phyloP scores from a whole-genome alignment of 2,888 invertebrate genomes.

The Lamellibrachia columna region DNA sequence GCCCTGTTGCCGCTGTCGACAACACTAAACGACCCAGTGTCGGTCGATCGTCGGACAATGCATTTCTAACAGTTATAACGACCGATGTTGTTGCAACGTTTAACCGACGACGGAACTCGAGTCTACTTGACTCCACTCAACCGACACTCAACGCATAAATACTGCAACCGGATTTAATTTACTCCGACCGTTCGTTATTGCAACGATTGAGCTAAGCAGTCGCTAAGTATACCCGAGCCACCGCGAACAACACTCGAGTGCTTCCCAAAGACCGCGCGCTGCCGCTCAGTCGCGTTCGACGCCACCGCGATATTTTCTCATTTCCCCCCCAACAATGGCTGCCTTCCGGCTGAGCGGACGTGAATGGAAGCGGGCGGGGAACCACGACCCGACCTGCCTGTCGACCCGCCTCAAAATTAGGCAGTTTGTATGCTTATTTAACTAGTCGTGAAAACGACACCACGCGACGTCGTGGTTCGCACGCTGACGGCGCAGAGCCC shows the following conservation, averaged over 20 bases:
- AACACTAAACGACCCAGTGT: not conserved
- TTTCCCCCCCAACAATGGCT: slow-evolving; percentile 4
- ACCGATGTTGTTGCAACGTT: not conserved
- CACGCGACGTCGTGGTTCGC: not conserved
- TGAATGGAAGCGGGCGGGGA: not conserved
- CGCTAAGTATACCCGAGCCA: not conserved
- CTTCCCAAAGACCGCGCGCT: not conserved
- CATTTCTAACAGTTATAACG: not conserved
- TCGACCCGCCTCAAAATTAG: not conserved
- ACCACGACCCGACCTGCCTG: not conserved
- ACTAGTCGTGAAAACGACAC: not conserved
- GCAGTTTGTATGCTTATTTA: not conserved
- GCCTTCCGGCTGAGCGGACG: not conserved
- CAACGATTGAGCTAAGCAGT: slow-evolving; percentile 6
- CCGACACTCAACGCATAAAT: not conserved
- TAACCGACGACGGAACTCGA: not conserved
- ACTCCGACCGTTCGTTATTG: slow-evolving; percentile 1
- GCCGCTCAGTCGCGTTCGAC: not conserved
- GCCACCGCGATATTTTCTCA: not conserved
- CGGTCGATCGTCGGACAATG: not conserved
- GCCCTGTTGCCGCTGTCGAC: not conserved
- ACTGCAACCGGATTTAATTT: not conserved
- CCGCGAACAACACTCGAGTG: not conserved
- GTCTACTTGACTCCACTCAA: not conserved
- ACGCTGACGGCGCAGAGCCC: not conserved